phyloP scores from a whole-genome alignment of 2,797 vertebrate species.

The Pangasius djambal region DNA sequence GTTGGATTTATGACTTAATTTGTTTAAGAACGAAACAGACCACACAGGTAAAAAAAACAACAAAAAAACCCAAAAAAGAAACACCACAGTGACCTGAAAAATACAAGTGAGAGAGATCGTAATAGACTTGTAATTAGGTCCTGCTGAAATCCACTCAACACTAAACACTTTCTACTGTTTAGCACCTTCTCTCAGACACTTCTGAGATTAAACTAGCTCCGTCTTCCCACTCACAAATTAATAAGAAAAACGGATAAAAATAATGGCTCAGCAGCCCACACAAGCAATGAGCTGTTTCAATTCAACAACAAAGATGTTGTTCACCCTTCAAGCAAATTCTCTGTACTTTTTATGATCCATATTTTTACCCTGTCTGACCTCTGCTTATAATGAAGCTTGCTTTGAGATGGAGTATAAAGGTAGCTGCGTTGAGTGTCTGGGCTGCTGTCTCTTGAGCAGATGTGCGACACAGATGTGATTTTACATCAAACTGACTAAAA shows the following conservation, averaged over 20 bases:
- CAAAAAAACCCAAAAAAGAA: background rate
- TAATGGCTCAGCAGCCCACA: background rate
- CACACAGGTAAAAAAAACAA: background rate
- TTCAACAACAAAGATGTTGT: constrained; percentile 3
- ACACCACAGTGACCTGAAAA: no score
- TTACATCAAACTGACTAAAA: background rate
- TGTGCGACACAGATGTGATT: constrained; percentile 5
- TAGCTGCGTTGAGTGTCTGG: background rate
- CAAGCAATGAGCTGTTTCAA: constrained; percentile 1
- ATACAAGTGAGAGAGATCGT: background rate
- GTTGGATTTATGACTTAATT: background rate
- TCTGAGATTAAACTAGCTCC: background rate
- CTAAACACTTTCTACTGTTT: background rate
- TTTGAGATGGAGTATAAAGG: constrained; percentile 7
- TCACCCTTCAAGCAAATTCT: background rate
- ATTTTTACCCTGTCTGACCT: background rate
- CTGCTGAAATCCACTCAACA: background rate
- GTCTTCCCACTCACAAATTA: constrained; percentile 3
- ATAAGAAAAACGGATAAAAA: background rate
- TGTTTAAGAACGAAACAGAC: background rate
- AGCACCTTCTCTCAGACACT: constrained; percentile 1
- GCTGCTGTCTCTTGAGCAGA: background rate
- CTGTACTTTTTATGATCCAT: background rate
- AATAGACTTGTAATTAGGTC: constrained; percentile 1
- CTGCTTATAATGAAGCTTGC: constrained; percentile 13